Evolutionary conservation across 1,140 invertebrate species (phyloP), one percentile per base, ranked within the genome.

Genomic region (Calephelis virginiensis): DNA sequence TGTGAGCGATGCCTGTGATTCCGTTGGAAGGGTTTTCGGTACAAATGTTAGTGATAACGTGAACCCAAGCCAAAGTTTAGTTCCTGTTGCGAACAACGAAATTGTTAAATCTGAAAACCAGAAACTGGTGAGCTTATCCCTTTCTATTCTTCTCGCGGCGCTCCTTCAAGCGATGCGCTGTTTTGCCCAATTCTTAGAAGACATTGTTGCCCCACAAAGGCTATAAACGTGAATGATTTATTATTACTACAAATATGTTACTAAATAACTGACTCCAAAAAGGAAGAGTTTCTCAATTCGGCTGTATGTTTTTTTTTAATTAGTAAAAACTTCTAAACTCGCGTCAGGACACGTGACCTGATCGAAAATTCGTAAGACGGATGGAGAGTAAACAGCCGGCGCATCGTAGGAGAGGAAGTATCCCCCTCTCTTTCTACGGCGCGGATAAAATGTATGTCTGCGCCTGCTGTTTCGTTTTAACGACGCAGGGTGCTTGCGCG

Each of bases 171-270:
- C 89, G 74, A 85, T 91, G 89, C 81, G 83, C 37, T 91, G 86
- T 75, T 91, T 91, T 72, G 86, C 89, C 64, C 86, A 89, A 75
- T 91, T 91, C 71, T 72, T 91, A 74, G 89, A 91, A 71, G 83
- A 91, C 69, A 89, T 91, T 70, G 89, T 91, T 63, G 76, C 88
- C 62, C 86, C 89, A 28, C 89, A 89, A 71, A 77, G 86, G 75
- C 79, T 85, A 80, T 86, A 80, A 70, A 69, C 66, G 64, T 62
- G 67, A 62, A 65, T 62, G 67, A 62, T 75, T 61, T 50, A 67
- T 65, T 67, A 43, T 49, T 74, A 60, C 61, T 61, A 28, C 50
- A 40, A 38, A 37, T 53, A 28, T 28, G 60, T 61, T 40, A 40
- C 40, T 28, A 28, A 28, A 28, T 28, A 28, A 28, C n/a, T n/a